These are phyloP conservation scores for Apodemus speciosus DNA, from an alignment of 2,113 vertebrate genomes.

Conservation along the genomic window DNA sequence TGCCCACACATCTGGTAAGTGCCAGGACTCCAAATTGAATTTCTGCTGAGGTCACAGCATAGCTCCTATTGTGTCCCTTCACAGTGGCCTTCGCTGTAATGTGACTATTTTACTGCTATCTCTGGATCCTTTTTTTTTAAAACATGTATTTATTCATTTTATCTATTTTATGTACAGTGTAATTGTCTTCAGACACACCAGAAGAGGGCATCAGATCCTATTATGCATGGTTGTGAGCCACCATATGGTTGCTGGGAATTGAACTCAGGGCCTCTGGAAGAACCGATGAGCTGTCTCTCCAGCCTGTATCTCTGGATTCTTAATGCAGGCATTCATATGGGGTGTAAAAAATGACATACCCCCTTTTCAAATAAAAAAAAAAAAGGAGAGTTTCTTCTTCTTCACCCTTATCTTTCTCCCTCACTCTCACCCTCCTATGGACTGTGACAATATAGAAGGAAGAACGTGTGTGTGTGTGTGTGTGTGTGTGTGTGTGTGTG, in stretches of 20 bases:
- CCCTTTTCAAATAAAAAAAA: too few species aligned
- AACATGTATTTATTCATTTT: too few species aligned
- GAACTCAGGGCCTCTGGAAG: too few species aligned
- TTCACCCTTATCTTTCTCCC: too few species aligned
- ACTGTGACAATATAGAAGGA: background rate
- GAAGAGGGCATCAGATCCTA: too few species aligned
- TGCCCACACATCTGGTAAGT: background rate
- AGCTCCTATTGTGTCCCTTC: background rate
- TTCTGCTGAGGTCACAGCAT: background rate
- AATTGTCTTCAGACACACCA: too few species aligned
- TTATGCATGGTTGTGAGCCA: too few species aligned
- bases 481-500: too few species aligned
- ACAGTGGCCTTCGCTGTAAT: conserved; percentile 4
- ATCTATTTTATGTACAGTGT: too few species aligned
- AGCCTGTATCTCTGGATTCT: background rate
- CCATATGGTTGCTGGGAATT: too few species aligned
- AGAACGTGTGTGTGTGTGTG: too few species aligned
- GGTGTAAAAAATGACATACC: conserved; percentile 5
- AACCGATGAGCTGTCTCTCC: too few species aligned
- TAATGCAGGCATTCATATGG: background rate
- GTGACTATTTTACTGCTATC: background rate
- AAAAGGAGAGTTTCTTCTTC: background rate
- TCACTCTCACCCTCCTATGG: background rate
- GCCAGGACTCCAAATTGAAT: background rate
- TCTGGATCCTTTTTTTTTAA: background rate